Evolutionary conservation across 2,797 vertebrate genomes (phyloP).

Genomic region (Periparus ater): DNA sequence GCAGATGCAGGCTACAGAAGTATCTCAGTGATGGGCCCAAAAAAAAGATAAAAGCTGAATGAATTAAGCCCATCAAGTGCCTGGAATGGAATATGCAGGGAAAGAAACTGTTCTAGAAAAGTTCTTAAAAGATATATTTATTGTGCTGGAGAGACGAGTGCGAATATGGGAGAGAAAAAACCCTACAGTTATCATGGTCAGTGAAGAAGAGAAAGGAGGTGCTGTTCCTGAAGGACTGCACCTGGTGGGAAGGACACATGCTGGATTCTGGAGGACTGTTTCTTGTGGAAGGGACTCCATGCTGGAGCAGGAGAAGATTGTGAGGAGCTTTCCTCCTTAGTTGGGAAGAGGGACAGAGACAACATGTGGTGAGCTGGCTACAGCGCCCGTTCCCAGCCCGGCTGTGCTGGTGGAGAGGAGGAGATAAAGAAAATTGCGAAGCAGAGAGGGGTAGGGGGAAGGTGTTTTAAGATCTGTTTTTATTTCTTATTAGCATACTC

Average conservation of each 20-base stretch:
- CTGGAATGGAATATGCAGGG: background rate
- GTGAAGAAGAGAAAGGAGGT: background rate
- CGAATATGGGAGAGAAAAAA: background rate
- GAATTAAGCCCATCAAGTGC: background rate
- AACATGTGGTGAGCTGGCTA: background rate
- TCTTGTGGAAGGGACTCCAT: too few relatives aligned
- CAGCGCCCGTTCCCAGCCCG: fast-evolving
- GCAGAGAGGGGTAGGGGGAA: background rate
- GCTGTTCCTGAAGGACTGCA: background rate
- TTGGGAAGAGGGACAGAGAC: background rate
- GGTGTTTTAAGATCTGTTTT: background rate
- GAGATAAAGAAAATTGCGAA: background rate
- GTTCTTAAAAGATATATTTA: background rate
- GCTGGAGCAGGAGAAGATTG: background rate
- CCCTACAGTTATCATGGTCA: background rate
- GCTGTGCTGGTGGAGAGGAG: background rate
- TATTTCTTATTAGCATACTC: background rate
- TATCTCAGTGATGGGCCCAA: background rate
- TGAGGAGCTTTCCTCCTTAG: background rate
- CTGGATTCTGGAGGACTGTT: background rate
- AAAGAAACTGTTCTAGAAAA: background rate
- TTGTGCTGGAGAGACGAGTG: background rate
- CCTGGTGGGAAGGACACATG: fast-evolving
- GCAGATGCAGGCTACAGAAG: background rate
- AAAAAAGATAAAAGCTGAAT: background rate